Evolutionary conservation across 2,888 invertebrate species (phyloP).

Genomic region (Malthinus seriepunctatus): DNA sequence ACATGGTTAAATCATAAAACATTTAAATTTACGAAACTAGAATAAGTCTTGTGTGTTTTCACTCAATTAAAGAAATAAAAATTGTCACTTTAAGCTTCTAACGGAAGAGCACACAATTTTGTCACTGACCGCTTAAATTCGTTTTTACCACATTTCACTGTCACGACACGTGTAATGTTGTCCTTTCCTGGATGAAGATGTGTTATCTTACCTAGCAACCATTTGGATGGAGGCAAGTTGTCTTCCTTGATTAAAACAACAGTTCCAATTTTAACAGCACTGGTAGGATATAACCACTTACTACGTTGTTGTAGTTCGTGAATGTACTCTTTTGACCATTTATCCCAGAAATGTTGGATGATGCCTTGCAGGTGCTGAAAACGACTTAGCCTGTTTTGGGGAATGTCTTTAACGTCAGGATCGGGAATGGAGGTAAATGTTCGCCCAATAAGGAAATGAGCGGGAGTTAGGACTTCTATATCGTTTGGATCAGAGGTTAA

Average conservation of each 20-base stretch:
- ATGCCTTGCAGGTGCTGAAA: constrained; percentile 35
- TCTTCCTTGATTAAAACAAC: constrained; percentile 43
- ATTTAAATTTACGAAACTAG: too few relatives aligned
- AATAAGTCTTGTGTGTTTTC: too few relatives aligned
- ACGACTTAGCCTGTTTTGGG: constrained; percentile 25
- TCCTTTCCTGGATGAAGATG: constrained; percentile 40
- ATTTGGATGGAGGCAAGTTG: constrained; percentile 37
- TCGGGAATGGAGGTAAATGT: constrained; percentile 36
- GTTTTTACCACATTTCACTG: constrained; percentile 36
- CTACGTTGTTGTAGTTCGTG: constrained; percentile 32
- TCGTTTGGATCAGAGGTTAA: constrained; percentile 36
- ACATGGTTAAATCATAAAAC: too few relatives aligned
- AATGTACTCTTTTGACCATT: constrained; percentile 37
- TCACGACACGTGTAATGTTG: constrained; percentile 36
- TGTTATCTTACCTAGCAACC: constrained; percentile 38
- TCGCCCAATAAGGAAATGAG: constrained; percentile 42
- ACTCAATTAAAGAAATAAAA: too few relatives aligned
- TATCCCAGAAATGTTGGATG: constrained; percentile 33
- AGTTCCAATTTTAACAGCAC: constrained; percentile 33
- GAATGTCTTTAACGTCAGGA: constrained; percentile 27
- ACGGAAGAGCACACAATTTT: constrained; percentile 35
- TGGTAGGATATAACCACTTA: constrained; percentile 29
- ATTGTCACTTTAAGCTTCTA: too few relatives aligned
- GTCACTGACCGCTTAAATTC: constrained; percentile 29
- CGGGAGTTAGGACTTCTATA: constrained; percentile 37